phyloP scores from a whole-genome alignment of 2,888 invertebrate species.

The Magallana nippona region DNA sequence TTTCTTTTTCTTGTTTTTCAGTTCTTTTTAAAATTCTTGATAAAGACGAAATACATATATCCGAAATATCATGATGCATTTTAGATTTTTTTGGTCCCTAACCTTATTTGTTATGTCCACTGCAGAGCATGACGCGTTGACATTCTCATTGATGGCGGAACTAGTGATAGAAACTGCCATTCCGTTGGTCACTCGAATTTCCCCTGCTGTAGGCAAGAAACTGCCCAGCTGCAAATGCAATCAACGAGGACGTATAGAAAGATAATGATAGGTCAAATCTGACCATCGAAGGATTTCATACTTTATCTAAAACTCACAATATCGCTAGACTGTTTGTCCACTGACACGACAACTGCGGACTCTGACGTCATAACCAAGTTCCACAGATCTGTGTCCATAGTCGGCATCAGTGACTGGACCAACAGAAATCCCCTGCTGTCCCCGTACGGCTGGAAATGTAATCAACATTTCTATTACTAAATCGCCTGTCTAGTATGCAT shows the following conservation, averaged over 20 bases:
- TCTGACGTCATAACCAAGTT: slow-evolving; percentile 13
- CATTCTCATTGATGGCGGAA: slow-evolving; percentile 3
- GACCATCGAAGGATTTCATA: not conserved
- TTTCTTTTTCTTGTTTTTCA: too few relatives aligned
- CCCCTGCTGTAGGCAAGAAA: slow-evolving; percentile 7
- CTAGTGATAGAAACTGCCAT: not conserved
- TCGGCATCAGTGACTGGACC: slow-evolving; percentile 29
- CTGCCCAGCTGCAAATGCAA: not conserved
- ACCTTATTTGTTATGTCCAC: slow-evolving; percentile 28
- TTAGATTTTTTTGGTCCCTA: not conserved
- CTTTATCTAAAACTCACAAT: not conserved
- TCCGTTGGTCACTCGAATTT: not conserved
- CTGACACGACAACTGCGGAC: slow-evolving; percentile 13
- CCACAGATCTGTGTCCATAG: slow-evolving; percentile 4
- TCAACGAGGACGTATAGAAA: not conserved
- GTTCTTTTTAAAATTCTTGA: too few relatives aligned
- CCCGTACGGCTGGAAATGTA: slow-evolving; percentile 7
- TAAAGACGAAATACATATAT: not conserved
- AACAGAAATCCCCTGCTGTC: slow-evolving; percentile 16
- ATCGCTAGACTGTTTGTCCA: slow-evolving; percentile 35
- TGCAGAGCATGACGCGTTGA: slow-evolving; percentile 1
- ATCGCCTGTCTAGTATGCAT: too few relatives aligned
- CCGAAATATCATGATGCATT: not conserved
- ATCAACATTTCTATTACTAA: not conserved
- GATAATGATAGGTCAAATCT: too few relatives aligned